Evolutionary conservation across 2,113 vertebrate genomes (phyloP), one percentile per base, ranked within the genome.

Genomic region (Callipepla californica): DNA sequence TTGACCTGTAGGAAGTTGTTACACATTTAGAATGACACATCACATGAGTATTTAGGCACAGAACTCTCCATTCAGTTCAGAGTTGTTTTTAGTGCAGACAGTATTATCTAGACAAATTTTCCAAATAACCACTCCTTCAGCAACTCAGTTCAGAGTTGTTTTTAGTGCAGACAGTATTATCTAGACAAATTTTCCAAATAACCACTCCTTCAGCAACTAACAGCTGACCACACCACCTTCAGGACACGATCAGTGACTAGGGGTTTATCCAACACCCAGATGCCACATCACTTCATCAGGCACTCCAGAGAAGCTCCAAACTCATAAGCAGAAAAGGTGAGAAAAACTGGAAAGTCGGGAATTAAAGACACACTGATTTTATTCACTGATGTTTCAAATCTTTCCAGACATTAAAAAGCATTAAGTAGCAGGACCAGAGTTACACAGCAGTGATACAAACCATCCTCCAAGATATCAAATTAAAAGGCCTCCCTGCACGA

Each of bases 1-100:
- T 98, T 99, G 93, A 99, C 99, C 99, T 99, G 84, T 21, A 92
- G 76, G 9, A 94, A 94, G 70, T 53, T 80, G 30, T 68, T 58
- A 81, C 30, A 26, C 58, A 80, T 95, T 91, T 16, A 91, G 63
- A 95, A 42, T 26, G 11, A 5, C 44, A 45, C 16, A 74, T 96
- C 25, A 36, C 8, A 36, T 5, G 16, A 75, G 20, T 18, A 68
- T 68, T 83, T 79, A 74, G 63, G 38, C 61, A 74, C 17, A 53
- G 53, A 30, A 57, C 26, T 50, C 85, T 6, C 19, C 48, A 63
- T 48, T 85, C 40, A 44, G 53, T 30, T 70, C 25, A 57, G 47
- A 74, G 62, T 8, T 62, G 25, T 76, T 44, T 2, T 42, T 55
- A 62, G 36, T 17, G 15, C 17, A 80, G 47, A 69, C 14, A 85